Conservation (phyloP, 2,797 vertebrate genomes). For the Chromis chromis region DNA sequence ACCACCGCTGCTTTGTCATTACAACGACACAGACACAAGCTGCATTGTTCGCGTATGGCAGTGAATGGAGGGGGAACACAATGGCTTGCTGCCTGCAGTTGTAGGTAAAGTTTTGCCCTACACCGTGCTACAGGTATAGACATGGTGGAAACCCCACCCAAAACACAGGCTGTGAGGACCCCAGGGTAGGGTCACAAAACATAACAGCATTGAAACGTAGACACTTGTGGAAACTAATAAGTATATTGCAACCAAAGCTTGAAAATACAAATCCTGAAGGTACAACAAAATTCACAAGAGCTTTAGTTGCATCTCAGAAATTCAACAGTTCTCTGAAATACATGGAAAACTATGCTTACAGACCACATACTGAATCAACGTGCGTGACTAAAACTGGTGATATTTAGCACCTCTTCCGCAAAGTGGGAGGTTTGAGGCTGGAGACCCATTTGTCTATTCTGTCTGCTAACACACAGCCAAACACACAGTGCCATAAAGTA, state of each 20-base stretch:
- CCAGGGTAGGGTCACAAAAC: conserved; percentile 27
- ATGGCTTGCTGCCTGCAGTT: conserved; percentile 48
- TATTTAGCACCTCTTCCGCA: conserved; percentile 60
- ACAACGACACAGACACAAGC: conserved; percentile 66
- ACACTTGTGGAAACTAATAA: background rate
- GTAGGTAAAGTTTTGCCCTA: conserved; percentile 49
- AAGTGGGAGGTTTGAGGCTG: conserved; percentile 37
- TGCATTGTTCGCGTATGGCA: conserved; percentile 66
- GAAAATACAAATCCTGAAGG: background rate
- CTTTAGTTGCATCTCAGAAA: conserved; percentile 15
- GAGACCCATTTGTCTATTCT: conserved; percentile 59
- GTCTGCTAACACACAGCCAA: conserved; percentile 28
- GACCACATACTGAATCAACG: conserved; percentile 31
- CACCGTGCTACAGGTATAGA: conserved; percentile 66
- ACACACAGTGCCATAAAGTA: conserved; percentile 19
- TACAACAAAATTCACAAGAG: conserved; percentile 26
- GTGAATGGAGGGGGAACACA: conserved; percentile 53
- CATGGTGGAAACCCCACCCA: conserved; percentile 62
- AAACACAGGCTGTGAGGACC: conserved; percentile 48
- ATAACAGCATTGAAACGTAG: conserved; percentile 16
- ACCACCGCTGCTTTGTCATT: conserved; percentile 78
- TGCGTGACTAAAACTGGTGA: conserved; percentile 35
- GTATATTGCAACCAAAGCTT: conserved; percentile 3
- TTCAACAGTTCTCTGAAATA: conserved; percentile 19
- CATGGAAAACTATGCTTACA: conserved; percentile 20